These are phyloP conservation scores for Cyclophora punctaria DNA, from an alignment of 2,888 invertebrate genomes.

Conservation along the genomic window DNA sequence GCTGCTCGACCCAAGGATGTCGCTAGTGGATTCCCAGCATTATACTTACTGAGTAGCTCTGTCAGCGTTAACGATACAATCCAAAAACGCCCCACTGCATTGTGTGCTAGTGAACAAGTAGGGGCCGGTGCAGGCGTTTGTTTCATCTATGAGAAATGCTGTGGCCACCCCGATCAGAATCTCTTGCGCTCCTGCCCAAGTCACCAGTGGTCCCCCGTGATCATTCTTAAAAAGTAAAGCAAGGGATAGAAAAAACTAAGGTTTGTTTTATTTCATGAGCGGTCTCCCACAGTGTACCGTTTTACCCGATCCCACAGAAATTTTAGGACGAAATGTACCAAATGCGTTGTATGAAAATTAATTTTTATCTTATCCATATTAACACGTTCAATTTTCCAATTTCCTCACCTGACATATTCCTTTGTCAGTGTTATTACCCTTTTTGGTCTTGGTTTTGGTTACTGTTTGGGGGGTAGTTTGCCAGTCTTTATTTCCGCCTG, in stretches of 20 bases:
- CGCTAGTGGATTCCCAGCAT: neutral
- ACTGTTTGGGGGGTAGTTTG: too few relatives aligned
- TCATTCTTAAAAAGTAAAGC: slow-evolving; percentile 33
- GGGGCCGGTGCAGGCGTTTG: slow-evolving; percentile 33
- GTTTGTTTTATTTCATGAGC: neutral
- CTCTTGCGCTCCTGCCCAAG: slow-evolving; percentile 32
- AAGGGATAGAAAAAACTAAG: neutral
- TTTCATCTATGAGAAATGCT: slow-evolving; percentile 29
- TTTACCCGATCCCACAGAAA: neutral
- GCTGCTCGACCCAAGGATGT: neutral
- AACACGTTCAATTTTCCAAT: neutral
- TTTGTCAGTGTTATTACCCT: too few relatives aligned
- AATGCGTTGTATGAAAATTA: neutral
- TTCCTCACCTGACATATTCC: neutral
- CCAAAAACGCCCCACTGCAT: slow-evolving; percentile 35
- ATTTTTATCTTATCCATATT: neutral
- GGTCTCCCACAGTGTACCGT: neutral
- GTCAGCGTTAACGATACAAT: slow-evolving; percentile 28
- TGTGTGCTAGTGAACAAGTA: slow-evolving; percentile 43
- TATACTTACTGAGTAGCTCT: slow-evolving; percentile 4
- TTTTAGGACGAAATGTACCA: neutral
- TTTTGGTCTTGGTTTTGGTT: too few relatives aligned
- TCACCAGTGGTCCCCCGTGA: slow-evolving; percentile 46
- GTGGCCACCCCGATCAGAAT: slow-evolving; percentile 43
- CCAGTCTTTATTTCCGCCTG: too few relatives aligned